Percentiles rank a stretch among this genome's conserved stretches.
Evolutionary conservation across 2,113 vertebrate genomes (phyloP).

Genomic region (Chloroceryle aenea): DNA sequence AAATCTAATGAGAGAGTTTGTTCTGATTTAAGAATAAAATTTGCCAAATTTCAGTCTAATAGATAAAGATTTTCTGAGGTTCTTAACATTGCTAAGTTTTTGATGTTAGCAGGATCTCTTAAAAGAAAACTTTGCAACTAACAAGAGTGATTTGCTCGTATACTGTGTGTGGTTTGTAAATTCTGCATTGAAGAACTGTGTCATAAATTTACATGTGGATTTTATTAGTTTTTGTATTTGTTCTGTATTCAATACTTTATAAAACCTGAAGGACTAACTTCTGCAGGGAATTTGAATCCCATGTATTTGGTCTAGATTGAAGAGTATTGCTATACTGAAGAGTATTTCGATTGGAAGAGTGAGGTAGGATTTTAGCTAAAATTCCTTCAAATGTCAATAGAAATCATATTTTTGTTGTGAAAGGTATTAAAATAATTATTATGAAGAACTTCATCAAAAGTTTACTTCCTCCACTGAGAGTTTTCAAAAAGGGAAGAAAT

Average conservation of each 20-base stretch:
- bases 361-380: not conserved
- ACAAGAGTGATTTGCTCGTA: not conserved
- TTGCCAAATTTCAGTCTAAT: not conserved
- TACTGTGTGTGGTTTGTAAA: not conserved
- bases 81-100: not conserved
- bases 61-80: not conserved
- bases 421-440: not conserved
- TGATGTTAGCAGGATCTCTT: not conserved
- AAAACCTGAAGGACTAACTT: not conserved
- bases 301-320: not conserved
- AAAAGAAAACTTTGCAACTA: not conserved
- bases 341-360: too few relatives aligned
- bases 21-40: not conserved
- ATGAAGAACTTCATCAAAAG: not conserved
- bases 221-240: not conserved
- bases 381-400: not conserved
- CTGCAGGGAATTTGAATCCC: not conserved
- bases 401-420: not conserved
- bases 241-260: not conserved
- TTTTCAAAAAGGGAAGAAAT: not conserved
- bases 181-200: not conserved
- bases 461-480: not conserved
- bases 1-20: not conserved
- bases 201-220: not conserved
- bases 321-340: not conserved